Evolutionary conservation across 2,797 vertebrate species (phyloP).

Genomic region (Rhinogobio ventralis): DNA sequence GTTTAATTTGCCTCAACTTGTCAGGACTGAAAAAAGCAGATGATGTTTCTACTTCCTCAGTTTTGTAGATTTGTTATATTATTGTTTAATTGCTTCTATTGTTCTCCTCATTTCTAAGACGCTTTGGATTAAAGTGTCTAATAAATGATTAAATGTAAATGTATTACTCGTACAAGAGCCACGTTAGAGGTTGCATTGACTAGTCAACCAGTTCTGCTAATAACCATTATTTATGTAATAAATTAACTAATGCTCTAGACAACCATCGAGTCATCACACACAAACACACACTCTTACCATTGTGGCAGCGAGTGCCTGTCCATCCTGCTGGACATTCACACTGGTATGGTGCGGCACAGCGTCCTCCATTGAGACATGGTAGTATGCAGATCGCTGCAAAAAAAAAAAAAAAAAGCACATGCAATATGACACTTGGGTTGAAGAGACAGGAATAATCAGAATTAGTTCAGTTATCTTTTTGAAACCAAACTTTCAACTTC

Average conservation of each 20-base stretch:
- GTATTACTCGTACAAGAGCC: neutral
- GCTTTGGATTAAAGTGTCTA: neutral
- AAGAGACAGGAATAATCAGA: neutral
- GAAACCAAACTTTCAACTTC: neutral
- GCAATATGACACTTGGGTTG: neutral
- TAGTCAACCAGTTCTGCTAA: neutral
- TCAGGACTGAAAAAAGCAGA: constrained; percentile 16
- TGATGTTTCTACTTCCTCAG: neutral
- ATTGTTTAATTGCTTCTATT: neutral
- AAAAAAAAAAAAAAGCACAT: neutral
- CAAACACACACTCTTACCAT: constrained; percentile 77
- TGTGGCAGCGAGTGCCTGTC: constrained; percentile 93
- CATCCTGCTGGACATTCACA: constrained; percentile 91
- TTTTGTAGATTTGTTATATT: neutral
- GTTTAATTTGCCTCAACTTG: neutral
- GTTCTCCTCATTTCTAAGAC: neutral
- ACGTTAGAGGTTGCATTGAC: neutral
- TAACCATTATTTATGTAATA: constrained; percentile 7
- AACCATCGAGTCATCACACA: neutral
- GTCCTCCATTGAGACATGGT: constrained; percentile 94
- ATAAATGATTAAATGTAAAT: neutral
- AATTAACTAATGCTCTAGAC: neutral
- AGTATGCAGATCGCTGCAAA: constrained; percentile 94
- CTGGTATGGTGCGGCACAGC: constrained; percentile 90
- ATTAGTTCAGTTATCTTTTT: neutral